Evolutionary conservation across 2,888 invertebrate genomes (phyloP).

Genomic region (Herminia tarsipennalis): DNA sequence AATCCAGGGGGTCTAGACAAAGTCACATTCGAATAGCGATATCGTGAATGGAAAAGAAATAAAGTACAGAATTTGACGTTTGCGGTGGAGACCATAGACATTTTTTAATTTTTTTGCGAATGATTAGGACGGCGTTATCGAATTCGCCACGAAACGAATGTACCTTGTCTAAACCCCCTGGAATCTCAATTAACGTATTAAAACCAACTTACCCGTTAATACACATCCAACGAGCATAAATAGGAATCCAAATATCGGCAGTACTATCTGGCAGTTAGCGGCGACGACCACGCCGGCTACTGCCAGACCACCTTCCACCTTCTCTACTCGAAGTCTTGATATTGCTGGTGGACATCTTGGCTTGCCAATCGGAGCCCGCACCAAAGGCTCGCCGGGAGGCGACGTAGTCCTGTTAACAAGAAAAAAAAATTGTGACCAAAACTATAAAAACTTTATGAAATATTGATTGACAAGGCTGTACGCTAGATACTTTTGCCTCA

Average conservation of each 20-base stretch:
- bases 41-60: too few species aligned
- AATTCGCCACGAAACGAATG: too few species aligned
- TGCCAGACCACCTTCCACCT: conserved; percentile 91
- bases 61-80: too few species aligned
- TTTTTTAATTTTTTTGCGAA: too few species aligned
- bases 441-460: too few species aligned
- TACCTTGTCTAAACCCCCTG: too few species aligned
- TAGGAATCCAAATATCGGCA: conserved; percentile 91
- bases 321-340: conserved; percentile 89
- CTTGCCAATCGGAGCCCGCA: conserved; percentile 82
- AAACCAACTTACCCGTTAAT: conserved; percentile 86
- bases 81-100: too few species aligned
- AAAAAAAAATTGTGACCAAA: conserved; percentile 10
- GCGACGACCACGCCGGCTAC: conserved; percentile 92
- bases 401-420: conserved; percentile 73
- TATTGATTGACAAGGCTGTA: too few species aligned
- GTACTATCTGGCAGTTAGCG: conserved; percentile 91
- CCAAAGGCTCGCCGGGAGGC: conserved; percentile 85
- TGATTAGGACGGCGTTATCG: too few species aligned
- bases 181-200: background rate
- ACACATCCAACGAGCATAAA: conserved; percentile 91
- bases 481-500: too few species aligned
- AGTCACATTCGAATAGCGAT: too few species aligned
- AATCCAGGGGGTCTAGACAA: too few species aligned
- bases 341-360: conserved; percentile 88